Evolutionary conservation across 2,113 vertebrate genomes (phyloP).

Genomic region (Diadophis punctatus): DNA sequence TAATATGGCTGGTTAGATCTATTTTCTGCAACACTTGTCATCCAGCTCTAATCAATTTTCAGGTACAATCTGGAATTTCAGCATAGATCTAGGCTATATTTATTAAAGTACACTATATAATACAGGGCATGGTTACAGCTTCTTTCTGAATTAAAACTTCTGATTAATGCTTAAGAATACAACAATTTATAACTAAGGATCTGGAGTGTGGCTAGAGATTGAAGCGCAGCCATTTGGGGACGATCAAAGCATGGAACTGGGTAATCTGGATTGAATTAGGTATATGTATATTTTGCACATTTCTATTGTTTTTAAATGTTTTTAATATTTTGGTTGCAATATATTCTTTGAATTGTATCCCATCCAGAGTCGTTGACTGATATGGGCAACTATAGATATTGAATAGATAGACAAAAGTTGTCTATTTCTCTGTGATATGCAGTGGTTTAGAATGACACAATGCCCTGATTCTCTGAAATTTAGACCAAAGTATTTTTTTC

Average conservation of each 20-base stretch:
- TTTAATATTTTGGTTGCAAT: not conserved
- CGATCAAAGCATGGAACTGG: not conserved
- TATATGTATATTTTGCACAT: not conserved
- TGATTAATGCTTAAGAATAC: not conserved
- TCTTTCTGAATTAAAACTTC: not conserved
- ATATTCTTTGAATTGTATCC: not conserved
- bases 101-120: not conserved
- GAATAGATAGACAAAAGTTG: not conserved
- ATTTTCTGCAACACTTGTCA: not conserved
- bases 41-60: conserved; percentile 6
- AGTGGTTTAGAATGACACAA: not conserved
- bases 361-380: not conserved
- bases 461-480: not conserved
- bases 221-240: not conserved
- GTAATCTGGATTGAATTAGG: not conserved
- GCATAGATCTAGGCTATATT: not conserved
- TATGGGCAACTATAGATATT: not conserved
- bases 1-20: not conserved
- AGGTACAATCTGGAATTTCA: not conserved
- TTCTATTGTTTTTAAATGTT: not conserved
- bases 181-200: not conserved
- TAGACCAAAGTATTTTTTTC: not conserved
- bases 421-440: not conserved
- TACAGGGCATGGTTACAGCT: not conserved
- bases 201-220: not conserved